Base-by-base conservation (phyloP, 2,888 invertebrate genomes). In the Trichogramma evanescens region DNA sequence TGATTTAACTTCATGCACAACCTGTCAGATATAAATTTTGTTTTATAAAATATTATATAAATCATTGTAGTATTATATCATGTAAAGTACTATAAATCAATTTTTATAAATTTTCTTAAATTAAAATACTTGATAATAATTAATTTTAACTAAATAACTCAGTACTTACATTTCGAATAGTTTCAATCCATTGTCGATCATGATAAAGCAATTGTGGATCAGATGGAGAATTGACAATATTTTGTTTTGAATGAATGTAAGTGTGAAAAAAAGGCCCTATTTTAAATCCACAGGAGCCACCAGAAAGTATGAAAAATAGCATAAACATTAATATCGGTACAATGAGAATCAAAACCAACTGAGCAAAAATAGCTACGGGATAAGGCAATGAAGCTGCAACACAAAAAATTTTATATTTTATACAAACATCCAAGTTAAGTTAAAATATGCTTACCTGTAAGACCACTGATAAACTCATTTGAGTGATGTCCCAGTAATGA, bases 371-470 rank as follows among this genome's bases (percentile, higher is more conserved):
- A 13, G 60, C 62, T 51, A 69, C 1, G 4, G 39, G 58, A 44
- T 38, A 66, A n/a, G 68, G 40, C 41, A 72, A 44, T 26, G 64
- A n/a, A 50, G 54, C 74, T 74, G 59, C 39, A 63, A 61, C 62
- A 26, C 56, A n/a, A 45, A 59, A 60, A 55, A 2, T 26, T 45
- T 58, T 55, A 8, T 39, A n/a, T 52, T 7, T 52, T 42, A 52
- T 38, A 54, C 26, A 7, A 42, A 50, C 42, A 56, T 42, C 45
- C 44, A 44, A 51, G 39, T 51, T 26, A 7, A 51, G 26, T n/a
- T 43, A 13, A 40, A 58, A 8, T 13, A 40, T 51, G 44, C 60
- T 69, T 63, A 75, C 76, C 61, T 26, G 74, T 75, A n/a, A 70
- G 55, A 59, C 67, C 64, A 5, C 62, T 38, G 53, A 73, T 64